Evolutionary conservation across 2,797 vertebrate species (phyloP).

Genomic region (Garrulus glandarius): DNA sequence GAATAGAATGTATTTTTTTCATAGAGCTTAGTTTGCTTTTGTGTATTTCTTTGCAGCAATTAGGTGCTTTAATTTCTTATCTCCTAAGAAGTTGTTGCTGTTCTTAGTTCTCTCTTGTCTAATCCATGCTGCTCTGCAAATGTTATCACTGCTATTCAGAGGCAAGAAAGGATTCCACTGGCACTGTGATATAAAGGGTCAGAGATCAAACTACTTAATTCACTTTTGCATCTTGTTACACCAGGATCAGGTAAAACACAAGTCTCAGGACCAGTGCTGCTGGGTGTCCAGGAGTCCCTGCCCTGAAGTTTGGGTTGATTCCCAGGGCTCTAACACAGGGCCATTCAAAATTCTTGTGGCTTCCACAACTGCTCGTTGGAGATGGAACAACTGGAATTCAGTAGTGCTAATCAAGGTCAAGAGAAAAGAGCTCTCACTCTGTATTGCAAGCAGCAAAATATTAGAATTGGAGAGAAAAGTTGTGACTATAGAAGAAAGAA

Average conservation of each 20-base stretch:
- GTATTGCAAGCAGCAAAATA: not conserved
- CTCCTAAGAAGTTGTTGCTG: not conserved
- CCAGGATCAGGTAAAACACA: not conserved
- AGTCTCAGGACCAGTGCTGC: not conserved
- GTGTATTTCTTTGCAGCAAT: slow-evolving; percentile 5
- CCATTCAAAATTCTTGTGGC: not conserved
- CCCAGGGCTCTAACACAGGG: not conserved
- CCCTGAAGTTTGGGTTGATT: not conserved
- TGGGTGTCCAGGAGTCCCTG: not conserved
- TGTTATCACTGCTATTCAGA: not conserved
- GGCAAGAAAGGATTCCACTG: not conserved
- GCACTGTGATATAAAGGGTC: not conserved
- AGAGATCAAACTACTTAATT: not conserved
- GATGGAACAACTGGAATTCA: not conserved
- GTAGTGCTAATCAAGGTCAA: not conserved
- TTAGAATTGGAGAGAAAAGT: not conserved
- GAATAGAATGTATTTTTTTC: not conserved
- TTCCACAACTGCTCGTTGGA: not conserved
- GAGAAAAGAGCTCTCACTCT: not conserved
- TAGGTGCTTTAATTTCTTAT: slow-evolving; percentile 1
- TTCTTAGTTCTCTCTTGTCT: not conserved
- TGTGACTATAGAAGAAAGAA: rapidly evolving
- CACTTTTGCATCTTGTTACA: not conserved
- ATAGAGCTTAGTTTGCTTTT: not conserved
- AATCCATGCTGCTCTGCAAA: not conserved